These are phyloP conservation scores for Synanthedon andrenaeformis DNA, from an alignment of 2,888 invertebrate species.

Conservation along the genomic window DNA sequence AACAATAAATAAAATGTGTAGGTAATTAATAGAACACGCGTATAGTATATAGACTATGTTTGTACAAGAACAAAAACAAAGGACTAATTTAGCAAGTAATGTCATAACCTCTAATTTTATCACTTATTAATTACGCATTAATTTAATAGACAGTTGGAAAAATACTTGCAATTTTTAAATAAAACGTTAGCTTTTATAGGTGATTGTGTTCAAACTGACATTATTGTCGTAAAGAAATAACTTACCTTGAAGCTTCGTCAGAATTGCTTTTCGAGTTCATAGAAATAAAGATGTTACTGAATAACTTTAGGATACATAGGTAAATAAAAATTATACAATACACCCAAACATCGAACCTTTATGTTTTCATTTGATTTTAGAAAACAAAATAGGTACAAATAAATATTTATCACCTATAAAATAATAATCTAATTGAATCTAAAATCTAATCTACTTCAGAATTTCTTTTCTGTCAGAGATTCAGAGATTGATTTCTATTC, in stretches of 20 bases:
- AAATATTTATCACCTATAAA: conserved; percentile 22
- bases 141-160: conserved; percentile 5
- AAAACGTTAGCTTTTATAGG: too few species aligned
- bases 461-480: conserved; percentile 3
- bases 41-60: conserved; percentile 10
- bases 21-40: conserved; percentile 4
- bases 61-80: conserved; percentile 38
- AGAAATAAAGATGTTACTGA: conserved; percentile 55
- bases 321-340: conserved; percentile 34
- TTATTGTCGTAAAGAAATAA: neutral
- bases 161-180: too few species aligned
- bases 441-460: too few species aligned
- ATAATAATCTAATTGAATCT: conserved; percentile 27
- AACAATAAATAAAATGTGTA: neutral
- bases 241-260: conserved; percentile 71
- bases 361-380: conserved; percentile 19
- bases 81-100: conserved; percentile 63
- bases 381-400: conserved; percentile 43
- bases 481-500: too few species aligned
- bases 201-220: too few species aligned
- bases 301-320: conserved; percentile 30
- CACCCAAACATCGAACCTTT: conserved; percentile 28
- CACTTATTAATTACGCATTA: conserved; percentile 22
- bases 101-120: conserved; percentile 36
- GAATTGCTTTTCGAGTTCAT: conserved; percentile 69